Evolutionary conservation across 1,140 invertebrate species (phyloP), one percentile per base, ranked within the genome.

Genomic region (Neotoxoptera formosana): DNA sequence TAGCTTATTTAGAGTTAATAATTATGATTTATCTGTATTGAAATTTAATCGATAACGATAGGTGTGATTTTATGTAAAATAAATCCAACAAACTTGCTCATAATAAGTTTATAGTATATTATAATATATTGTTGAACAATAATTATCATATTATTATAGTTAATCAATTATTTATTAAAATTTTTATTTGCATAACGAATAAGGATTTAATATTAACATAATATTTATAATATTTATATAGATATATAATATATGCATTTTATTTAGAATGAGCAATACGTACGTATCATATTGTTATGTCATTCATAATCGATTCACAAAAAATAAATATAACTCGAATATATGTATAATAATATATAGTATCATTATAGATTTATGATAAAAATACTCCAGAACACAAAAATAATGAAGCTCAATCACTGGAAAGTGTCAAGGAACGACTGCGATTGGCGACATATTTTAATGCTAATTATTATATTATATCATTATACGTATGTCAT

Each of bases 121-220:
- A 76, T n/a, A 76, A 76, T 76, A 76, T 3, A 76, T 76, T 76
- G n/a, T n/a, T 76, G 6, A 76, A 76, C 30, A 76, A 76, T 76
- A n/a, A n/a, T 76, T n/a, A 67, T 67, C 30, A n/a, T 67, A 67
- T 60, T 60, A 14, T 60, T 60, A 60, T 67, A 67, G 60, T 67
- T 67, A 84, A 83, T 41, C 81, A 84, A 84, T 84, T 84, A 84
- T 84, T 84, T 67, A 84, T 84, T 84, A 84, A 84, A 84, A 48
- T 87, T 47, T 87, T n/a, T 48, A 47, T n/a, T 47, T 30, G 4
- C 4, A 47, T 86, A 86, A 86, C 41, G 41, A 30, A 60, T 60
- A 60, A 67, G 4, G 30, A 48, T 48, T 87, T 30, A 48, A n/a
- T 87, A 87, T 48, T 87, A 87, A 87, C 84, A 47, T 23, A 47